phyloP scores from a whole-genome alignment of 2,113 vertebrate species.

The Ictalurus furcatus region DNA sequence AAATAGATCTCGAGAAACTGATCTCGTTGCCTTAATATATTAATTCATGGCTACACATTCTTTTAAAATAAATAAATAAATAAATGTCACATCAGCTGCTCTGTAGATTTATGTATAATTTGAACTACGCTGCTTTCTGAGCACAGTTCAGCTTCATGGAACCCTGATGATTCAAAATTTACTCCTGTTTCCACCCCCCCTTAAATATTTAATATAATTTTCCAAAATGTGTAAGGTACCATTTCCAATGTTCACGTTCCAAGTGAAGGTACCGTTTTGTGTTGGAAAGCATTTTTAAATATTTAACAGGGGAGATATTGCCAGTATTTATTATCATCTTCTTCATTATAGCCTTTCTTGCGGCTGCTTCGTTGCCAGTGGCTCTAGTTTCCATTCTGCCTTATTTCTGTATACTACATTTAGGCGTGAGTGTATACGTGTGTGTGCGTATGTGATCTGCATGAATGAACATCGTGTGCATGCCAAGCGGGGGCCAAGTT shows the following conservation, averaged over 20 bases:
- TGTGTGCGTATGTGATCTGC: slow-evolving; percentile 25
- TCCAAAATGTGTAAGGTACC: not conserved
- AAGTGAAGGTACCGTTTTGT: not conserved
- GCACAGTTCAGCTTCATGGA: not conserved
- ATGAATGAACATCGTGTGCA: slow-evolving; percentile 35
- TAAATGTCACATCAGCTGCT: not conserved
- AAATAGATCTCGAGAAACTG: not conserved
- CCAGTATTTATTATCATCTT: slow-evolving; percentile 20
- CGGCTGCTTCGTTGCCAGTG: not conserved
- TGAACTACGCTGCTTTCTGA: not conserved
- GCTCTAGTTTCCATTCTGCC: slow-evolving; percentile 16
- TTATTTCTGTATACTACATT: slow-evolving; percentile 16
- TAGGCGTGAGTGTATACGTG: slow-evolving; percentile 47
- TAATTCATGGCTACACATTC: not conserved
- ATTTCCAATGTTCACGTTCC: too few relatives aligned
- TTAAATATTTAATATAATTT: not conserved
- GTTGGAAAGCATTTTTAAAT: not conserved
- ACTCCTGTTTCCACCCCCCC: not conserved
- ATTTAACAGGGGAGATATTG: not conserved
- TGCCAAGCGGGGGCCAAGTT: slow-evolving; percentile 34
- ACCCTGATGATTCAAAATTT: not conserved
- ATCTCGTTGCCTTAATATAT: not conserved
- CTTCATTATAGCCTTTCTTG: not conserved
- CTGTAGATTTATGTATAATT: not conserved
- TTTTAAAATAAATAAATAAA: not conserved